phyloP scores from a whole-genome alignment of 2,888 invertebrate species.

The Thereva unica region DNA sequence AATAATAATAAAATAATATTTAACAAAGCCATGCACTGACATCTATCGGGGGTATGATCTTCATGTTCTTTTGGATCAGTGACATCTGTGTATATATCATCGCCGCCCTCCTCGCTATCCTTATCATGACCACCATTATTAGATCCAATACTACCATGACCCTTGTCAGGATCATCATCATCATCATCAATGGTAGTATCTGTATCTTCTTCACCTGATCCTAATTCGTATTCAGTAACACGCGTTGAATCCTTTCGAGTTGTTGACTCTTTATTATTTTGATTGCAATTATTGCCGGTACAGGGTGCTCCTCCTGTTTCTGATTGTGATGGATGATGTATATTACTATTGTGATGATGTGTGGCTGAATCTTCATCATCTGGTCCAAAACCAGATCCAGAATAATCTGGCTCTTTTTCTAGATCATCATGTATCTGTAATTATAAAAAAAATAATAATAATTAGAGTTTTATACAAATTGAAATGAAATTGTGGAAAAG shows the following conservation, averaged over 20 bases:
- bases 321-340: conserved; percentile 44
- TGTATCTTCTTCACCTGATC: conserved; percentile 47
- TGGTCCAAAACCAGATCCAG: conserved; percentile 83
- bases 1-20: conserved; percentile 38
- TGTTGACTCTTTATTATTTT: conserved; percentile 51
- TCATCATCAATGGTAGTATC: conserved; percentile 44
- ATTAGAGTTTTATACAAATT: neutral
- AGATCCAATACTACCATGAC: conserved; percentile 10
- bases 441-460: conserved; percentile 41
- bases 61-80: conserved; percentile 37
- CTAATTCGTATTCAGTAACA: conserved; percentile 41
- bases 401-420: conserved; percentile 76
- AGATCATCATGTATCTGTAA: conserved; percentile 58
- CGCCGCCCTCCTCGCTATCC: conserved; percentile 43
- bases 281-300: conserved; percentile 40
- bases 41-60: conserved; percentile 37
- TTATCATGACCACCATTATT: conserved; percentile 36
- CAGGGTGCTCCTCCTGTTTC: conserved; percentile 21
- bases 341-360: conserved; percentile 48
- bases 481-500: no score
- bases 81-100: conserved; percentile 47
- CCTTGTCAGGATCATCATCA: conserved; percentile 30
- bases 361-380: conserved; percentile 73
- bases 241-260: conserved; percentile 46
- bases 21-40: conserved; percentile 44